Percentiles rank a stretch among this genome's conserved stretches.
These are phyloP conservation scores for Aythya fuligula DNA, from an alignment of 2,797 vertebrate genomes.

Conservation along the genomic window DNA sequence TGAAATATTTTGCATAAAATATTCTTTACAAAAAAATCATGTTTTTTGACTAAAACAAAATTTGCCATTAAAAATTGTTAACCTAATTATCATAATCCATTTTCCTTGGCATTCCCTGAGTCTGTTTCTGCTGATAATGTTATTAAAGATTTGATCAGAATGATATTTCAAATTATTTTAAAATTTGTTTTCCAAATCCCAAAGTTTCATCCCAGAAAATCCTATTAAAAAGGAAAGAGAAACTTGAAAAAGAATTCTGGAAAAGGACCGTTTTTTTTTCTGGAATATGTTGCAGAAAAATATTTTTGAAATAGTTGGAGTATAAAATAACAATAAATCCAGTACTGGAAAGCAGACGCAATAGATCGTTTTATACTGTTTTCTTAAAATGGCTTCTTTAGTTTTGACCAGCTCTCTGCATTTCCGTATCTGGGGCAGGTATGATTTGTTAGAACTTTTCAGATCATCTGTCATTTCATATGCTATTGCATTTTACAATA, in stretches of 20 bases:
- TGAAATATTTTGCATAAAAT: constrained; percentile 25
- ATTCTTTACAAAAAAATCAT: neutral
- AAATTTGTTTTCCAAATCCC: constrained; percentile 15
- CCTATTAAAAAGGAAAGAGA: neutral
- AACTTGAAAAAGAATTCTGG: neutral
- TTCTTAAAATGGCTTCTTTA: constrained; percentile 19
- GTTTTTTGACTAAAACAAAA: neutral
- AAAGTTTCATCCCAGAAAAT: neutral
- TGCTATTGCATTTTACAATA: neutral
- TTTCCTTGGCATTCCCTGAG: neutral
- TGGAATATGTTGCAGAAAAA: neutral
- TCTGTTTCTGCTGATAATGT: constrained; percentile 36
- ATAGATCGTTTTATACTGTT: neutral
- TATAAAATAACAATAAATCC: neutral
- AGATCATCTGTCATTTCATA: neutral
- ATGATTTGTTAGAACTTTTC: neutral
- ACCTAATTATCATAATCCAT: constrained; percentile 39
- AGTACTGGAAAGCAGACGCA: neutral
- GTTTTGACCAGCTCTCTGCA: neutral
- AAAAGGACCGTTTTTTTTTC: neutral
- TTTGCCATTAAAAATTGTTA: constrained; percentile 28
- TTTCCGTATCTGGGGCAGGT: neutral
- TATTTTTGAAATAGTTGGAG: neutral
- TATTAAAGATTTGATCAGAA: constrained; percentile 43
- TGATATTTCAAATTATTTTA: neutral